Evolutionary conservation across 2,797 vertebrate genomes (phyloP).

Genomic region (Spatula versicolor): DNA sequence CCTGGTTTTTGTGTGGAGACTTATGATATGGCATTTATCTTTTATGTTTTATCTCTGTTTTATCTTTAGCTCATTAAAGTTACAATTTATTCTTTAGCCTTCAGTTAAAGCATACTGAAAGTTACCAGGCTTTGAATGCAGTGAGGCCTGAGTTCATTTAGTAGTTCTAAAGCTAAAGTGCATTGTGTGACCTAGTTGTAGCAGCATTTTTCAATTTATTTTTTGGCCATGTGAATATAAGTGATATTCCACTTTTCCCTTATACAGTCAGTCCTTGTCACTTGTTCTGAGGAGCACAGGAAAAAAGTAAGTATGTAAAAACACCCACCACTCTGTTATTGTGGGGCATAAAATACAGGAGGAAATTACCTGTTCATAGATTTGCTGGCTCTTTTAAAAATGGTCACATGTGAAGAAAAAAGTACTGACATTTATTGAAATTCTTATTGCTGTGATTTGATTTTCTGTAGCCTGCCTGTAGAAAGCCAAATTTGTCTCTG

Average conservation of each 20-base stretch:
- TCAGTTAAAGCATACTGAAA: not conserved
- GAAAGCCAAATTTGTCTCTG: not conserved
- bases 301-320: not conserved
- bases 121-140: not conserved
- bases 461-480: not conserved
- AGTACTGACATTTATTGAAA: not conserved
- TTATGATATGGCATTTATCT: not conserved
- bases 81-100: not conserved
- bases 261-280: not conserved
- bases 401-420: not conserved
- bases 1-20: not conserved
- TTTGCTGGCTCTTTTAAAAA: fast-evolving
- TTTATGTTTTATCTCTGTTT: not conserved
- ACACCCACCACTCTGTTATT: not conserved
- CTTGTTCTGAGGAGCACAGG: not conserved
- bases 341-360: not conserved
- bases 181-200: not conserved
- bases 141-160: not conserved
- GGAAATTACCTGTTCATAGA: not conserved
- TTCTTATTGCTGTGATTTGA: not conserved
- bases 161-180: not conserved
- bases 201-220: not conserved
- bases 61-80: not conserved
- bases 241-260: not conserved
- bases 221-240: not conserved